Evolutionary conservation across 2,888 invertebrate species (phyloP), one percentile per base, ranked within the genome.

Genomic region (Trileptium ribeirensis): DNA sequence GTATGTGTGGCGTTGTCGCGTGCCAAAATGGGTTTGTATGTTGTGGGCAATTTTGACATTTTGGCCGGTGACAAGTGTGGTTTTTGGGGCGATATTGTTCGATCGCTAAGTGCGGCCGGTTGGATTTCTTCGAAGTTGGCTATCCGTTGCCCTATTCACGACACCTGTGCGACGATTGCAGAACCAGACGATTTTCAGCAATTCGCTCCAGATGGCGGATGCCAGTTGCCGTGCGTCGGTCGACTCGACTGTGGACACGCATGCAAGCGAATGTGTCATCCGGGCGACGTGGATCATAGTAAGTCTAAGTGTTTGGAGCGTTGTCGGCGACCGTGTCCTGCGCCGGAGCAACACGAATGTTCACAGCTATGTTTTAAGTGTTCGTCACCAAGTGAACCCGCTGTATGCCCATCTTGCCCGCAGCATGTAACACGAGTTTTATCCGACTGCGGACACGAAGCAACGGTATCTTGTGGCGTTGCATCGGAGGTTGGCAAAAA

Each of bases 251-350:
- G 94, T 86, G 92, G 92, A 0, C 94, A 94, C 87, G 85, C 84
- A 1, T 94, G 94, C 87, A 88, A 88, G 0, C 89, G 89, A 64
- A 85, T 91, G 24, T 94, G 94, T 86, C 93, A 93, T 85, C 88
- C 90, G 0, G 88, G 89, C 78, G 92, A 93, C 84, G 87, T 89
- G 34, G 88, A 90, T 0, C 93, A 93, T 85, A 37, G 79, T 0
- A 75, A 87, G 81, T 93, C 93, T 70, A 70, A 70, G n/a, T 70
- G 74, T n/a, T 1, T 34, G 1, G 24, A 81, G 64, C 86, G 86
- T 37, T 92, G 92, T 86, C 88, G 0, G 90, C 90, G 81, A 87
- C 86, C 36, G 90, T 92, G 92, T 86, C n/a, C 0, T 38, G 79
- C 33, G 51, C 88, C 87, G 0, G 87, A 88, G 0, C 86, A 89